Percentiles rank a stretch among this genome's conserved stretches.
Conservation (phyloP, 2,888 invertebrate species). For the Panzeria rudis region DNA sequence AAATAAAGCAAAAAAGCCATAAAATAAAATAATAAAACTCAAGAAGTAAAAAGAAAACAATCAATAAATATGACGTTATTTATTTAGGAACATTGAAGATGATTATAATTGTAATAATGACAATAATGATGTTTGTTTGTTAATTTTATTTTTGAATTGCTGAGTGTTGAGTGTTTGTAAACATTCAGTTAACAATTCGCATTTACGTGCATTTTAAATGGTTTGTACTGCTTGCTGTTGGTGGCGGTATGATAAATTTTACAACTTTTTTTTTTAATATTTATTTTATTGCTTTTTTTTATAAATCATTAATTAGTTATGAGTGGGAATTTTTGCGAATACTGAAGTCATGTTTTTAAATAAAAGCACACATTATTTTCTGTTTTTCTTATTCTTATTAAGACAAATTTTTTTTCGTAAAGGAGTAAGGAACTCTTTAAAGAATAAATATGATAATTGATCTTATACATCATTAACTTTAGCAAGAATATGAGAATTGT, state of each 20-base stretch:
- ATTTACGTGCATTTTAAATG: slow-evolving; percentile 47
- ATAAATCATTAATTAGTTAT: slow-evolving; percentile 46
- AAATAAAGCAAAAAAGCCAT: neutral
- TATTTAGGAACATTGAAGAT: slow-evolving; percentile 7
- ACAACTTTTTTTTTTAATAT: slow-evolving; percentile 14
- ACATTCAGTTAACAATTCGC: slow-evolving; percentile 50
- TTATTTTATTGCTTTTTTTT: slow-evolving; percentile 42
- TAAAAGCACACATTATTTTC: neutral
- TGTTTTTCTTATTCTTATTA: neutral
- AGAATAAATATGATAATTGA: neutral
- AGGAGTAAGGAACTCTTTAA: neutral
- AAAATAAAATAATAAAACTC: neutral
- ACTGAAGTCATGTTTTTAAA: neutral
- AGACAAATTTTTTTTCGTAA: neutral
- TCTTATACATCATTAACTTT: neutral
- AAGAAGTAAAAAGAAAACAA: neutral
- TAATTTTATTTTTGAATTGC: slow-evolving; percentile 9
- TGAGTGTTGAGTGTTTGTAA: slow-evolving; percentile 40
- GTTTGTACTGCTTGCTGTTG: slow-evolving; percentile 24
- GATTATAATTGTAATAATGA: slow-evolving; percentile 20
- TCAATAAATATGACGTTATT: slow-evolving; percentile 36
- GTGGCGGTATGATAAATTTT: slow-evolving; percentile 5
- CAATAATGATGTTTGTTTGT: slow-evolving; percentile 11
- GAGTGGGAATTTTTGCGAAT: slow-evolving; percentile 19
- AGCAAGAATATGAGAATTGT: neutral